Base-by-base conservation (phyloP, 2,113 vertebrate genomes). In the Rhombomys opimus region DNA sequence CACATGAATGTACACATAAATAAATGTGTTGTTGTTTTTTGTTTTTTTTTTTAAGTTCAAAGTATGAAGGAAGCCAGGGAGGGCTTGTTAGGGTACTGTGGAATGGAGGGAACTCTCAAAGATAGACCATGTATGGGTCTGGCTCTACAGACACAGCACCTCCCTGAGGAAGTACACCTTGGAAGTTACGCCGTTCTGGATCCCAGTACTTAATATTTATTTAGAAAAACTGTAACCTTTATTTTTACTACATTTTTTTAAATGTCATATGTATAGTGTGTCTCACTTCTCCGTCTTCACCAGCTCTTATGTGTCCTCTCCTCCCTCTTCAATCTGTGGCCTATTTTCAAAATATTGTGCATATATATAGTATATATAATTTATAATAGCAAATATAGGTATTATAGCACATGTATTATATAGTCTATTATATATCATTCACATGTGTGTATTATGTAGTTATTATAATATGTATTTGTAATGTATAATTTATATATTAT, bases 71-170 rank as follows among this genome's bases (percentile, higher is more conserved):
- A 59, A 68, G 80, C 35, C 10, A 23, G 23, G 46, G 23, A 8
- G 5, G 32, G 78, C 59, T 3, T n/a, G 41, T 85, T 4, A 17
- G 0, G 0, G 38, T 63, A 4, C 25, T 46, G 0, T 9, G 22
- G 3, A 35, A 10, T 2, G n/a, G 63, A 27, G 4, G 14, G 54
- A 75, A n/a, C 23, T 2, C 72, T 32, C 86, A 23, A 22, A 27
- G 30, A 61, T 11, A 12, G 57, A 11, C 23, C 8, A 18, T 30
- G 18, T 2, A 7, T 5, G 57, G 25, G 12, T 81, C 25, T 85
- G n/a, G 20, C 1, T 3, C 35, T n/a, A 1, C 3, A 59, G 38
- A 15, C 12, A n/a, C 0, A 91, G 35, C 32, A 12, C 50, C 18
- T 8, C n/a, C n/a, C 35, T n/a, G 22, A 61, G 10, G 10, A 5